A percentile compares a stretch with the other conserved stretches of the same genome.
Conservation (phyloP, 2,888 invertebrate genomes). For the Pollenia labialis region DNA sequence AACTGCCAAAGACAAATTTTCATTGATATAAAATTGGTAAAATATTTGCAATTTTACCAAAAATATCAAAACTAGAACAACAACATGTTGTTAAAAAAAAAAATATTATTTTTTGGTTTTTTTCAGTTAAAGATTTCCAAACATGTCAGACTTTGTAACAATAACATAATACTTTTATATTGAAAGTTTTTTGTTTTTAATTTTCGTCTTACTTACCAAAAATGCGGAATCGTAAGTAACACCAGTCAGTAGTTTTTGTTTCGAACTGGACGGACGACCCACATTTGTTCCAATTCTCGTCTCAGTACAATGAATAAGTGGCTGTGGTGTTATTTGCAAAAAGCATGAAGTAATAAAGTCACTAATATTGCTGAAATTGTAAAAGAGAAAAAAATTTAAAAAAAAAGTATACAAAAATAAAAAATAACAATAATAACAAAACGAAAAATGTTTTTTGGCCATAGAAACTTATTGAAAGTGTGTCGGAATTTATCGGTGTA, state of each 20-base stretch:
- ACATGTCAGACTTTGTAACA: conserved; percentile 13
- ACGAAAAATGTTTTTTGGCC: background rate
- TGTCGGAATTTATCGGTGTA: conserved; percentile 37
- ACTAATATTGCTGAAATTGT: conserved; percentile 52
- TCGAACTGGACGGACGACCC: background rate
- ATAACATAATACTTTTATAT: conserved; percentile 38
- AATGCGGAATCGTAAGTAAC: conserved; percentile 51
- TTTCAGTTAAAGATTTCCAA: background rate
- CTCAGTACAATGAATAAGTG: conserved; percentile 22
- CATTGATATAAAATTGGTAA: conserved; percentile 46
- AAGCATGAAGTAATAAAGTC: conserved; percentile 63
- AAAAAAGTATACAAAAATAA: background rate
- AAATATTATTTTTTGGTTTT: background rate
- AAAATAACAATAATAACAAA: background rate
- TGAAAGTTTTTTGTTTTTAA: background rate
- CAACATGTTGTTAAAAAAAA: conserved; percentile 27
- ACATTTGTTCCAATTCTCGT: background rate
- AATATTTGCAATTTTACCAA: conserved; percentile 54
- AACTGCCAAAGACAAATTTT: conserved; percentile 64
- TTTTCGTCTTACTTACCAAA: conserved; percentile 23
- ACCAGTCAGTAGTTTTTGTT: conserved; percentile 16
- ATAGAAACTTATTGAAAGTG: conserved; percentile 45
- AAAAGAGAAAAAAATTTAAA: background rate
- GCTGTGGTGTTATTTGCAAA: conserved; percentile 36
- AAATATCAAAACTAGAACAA: conserved; percentile 59